Evolutionary conservation across 2,113 vertebrate genomes (phyloP).

Genomic region (Orycteropus afer): DNA sequence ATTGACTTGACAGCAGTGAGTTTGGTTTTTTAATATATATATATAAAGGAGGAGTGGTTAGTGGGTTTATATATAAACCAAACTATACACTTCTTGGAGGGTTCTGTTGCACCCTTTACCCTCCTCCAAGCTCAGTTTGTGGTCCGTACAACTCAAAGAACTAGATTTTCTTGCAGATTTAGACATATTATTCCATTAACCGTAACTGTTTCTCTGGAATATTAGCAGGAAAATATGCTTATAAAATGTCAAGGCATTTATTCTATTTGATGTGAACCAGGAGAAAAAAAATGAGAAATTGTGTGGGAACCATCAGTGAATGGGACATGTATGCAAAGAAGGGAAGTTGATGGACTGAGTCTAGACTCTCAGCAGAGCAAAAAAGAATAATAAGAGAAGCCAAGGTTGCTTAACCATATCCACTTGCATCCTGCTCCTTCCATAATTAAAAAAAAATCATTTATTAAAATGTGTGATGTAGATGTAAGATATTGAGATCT

Average conservation of each 20-base stretch:
- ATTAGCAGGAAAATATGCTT: neutral
- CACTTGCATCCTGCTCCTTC: neutral
- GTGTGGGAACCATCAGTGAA: neutral
- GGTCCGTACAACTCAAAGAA: neutral
- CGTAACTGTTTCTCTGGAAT: neutral
- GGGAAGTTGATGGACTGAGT: neutral
- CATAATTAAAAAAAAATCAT: neutral
- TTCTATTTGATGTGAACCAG: neutral
- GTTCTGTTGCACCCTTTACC: neutral
- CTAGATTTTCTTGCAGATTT: neutral
- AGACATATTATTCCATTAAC: neutral
- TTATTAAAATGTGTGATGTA: neutral
- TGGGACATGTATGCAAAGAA: neutral
- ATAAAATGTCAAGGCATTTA: neutral
- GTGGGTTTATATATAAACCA: too few relatives aligned
- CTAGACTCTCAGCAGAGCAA: neutral
- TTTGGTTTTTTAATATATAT: neutral
- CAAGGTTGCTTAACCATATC: neutral
- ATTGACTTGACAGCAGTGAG: too few relatives aligned
- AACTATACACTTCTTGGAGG: too few relatives aligned
- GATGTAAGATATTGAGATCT: neutral
- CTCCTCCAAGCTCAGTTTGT: neutral
- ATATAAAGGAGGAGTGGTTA: too few relatives aligned
- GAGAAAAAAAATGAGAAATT: neutral
- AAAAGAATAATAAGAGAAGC: neutral